Conservation (phyloP, 1,140 invertebrate species). For the Aphis craccivora region DNA sequence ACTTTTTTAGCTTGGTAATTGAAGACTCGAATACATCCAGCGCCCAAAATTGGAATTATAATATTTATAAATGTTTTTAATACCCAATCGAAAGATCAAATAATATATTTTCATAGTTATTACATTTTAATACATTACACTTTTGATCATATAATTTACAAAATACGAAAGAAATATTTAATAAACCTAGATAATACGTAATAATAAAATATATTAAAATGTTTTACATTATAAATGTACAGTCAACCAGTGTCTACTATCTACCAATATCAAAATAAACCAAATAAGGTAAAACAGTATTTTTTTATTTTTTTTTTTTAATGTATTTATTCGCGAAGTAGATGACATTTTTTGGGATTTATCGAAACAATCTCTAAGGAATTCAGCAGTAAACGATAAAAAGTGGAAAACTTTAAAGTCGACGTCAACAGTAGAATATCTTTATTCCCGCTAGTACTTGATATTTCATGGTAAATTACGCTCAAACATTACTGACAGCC, state of each 20-base stretch:
- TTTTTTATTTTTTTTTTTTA: not conserved
- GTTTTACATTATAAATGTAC: not conserved
- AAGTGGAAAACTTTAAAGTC: not conserved
- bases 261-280: not conserved
- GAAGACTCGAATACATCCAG: no score
- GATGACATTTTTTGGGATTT: not conserved
- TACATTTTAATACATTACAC: not conserved
- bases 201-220: not conserved
- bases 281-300: not conserved
- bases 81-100: not conserved
- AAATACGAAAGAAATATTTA: no score
- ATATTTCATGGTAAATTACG: slow-evolving; percentile 1
- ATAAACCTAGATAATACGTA: no score
- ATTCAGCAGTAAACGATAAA: not conserved
- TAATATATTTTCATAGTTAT: not conserved
- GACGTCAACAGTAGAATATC: not conserved
- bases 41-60: no score
- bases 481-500: not conserved
- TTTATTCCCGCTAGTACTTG: not conserved
- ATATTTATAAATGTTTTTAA: not conserved
- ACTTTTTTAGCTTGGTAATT: no score
- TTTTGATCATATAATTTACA: no score
- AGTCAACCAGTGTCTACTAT: not conserved
- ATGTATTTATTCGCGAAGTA: not conserved
- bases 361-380: not conserved